Evolutionary conservation across 2,888 invertebrate genomes (phyloP), one percentile per base, ranked within the genome.

Genomic region (Pseudococcus viburni): DNA sequence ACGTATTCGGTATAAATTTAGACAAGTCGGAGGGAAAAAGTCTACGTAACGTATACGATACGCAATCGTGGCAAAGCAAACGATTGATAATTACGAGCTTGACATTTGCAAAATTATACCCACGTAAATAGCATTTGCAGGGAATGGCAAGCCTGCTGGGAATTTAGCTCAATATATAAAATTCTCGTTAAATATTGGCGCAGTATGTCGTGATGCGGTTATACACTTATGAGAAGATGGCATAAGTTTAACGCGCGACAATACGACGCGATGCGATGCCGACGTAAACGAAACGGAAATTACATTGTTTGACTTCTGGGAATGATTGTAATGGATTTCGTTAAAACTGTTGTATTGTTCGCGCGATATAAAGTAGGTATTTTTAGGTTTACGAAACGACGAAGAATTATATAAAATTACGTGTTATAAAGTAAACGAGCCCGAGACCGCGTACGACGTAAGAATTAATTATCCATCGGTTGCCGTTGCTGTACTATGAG

Each of bases 381-480:
- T 51, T 51, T 51, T 51, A 51, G 26, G 51, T 51, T 11, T 15
- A 17, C 51, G 51, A 73, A 73, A 73, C 26, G 26, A 73, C 68
- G 68, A 15, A n/a, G n/a, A 73, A 73, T 26, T 73, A 73, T 73
- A 26, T 26, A 51, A 51, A 51, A 51, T 51, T 51, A 51, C 51
- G 12, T 15, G 17, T 17, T 51, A 51, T 51, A 73, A 73, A 33
- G 33, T 73, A 73, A 26, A 73, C 68, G 26, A 26, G 68, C 68
- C 26, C 26, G 51, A 46, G 51, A 11, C 15, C 51, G 12, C 3
- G 26, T 33, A 33, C 26, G 26, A 33, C 33, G 33, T 33, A 33
- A 73, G 64, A 64, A 64, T 64, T 64, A 64, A 64, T 64, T 64
- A 64, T 64, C 19, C 64, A 64, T 64, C 64, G 64, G 64, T 7